Evolutionary conservation across 2,888 invertebrate genomes (phyloP).

Genomic region (Dicranocentrus wangi): DNA sequence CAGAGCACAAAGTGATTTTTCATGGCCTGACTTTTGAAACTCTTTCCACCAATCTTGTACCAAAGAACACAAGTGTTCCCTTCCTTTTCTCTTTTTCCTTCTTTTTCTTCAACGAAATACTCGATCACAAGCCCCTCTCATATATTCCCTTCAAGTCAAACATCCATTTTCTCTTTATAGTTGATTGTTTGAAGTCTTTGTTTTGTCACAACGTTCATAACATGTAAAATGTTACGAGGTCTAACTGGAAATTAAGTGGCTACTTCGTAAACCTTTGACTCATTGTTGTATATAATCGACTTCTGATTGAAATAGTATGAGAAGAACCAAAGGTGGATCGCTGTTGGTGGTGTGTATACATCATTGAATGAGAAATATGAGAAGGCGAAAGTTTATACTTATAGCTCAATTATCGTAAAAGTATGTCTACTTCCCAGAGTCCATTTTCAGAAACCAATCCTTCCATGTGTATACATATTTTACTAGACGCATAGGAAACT

Average conservation of each 20-base stretch:
- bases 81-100: conserved; percentile 20
- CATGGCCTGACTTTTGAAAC: conserved; percentile 43
- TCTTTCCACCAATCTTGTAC: background rate
- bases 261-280: conserved; percentile 2
- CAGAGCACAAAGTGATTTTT: conserved; percentile 51
- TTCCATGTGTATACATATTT: background rate
- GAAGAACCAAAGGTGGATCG: background rate
- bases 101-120: background rate
- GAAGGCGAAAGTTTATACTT: background rate
- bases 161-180: conserved; percentile 35
- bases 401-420: background rate
- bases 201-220: conserved; percentile 5
- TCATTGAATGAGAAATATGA: too few relatives aligned
- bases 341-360: too few relatives aligned
- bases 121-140: conserved; percentile 1
- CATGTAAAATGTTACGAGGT: conserved; percentile 15
- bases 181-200: conserved; percentile 51
- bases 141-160: conserved; percentile 14
- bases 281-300: background rate
- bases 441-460: background rate
- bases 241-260: conserved; percentile 20
- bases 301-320: background rate
- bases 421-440: background rate
- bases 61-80: conserved; percentile 34
- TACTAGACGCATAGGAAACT: too few relatives aligned